Evolutionary conservation across 2,888 invertebrate genomes (phyloP).

Genomic region (Serrognathus titanus): DNA sequence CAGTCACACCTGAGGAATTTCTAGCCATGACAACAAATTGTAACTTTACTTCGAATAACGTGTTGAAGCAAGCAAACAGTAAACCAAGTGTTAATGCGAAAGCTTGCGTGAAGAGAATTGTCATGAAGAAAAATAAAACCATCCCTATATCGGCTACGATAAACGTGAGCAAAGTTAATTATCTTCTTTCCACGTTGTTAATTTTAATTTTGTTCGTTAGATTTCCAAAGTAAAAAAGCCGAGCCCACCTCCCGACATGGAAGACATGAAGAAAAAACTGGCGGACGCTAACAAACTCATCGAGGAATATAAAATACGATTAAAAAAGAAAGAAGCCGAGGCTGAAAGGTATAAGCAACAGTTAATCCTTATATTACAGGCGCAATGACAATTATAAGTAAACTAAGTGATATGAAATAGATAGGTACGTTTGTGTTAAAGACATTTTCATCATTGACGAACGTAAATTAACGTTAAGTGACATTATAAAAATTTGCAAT

Average conservation of each 20-base stretch:
- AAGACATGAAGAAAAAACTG: constrained; percentile 39
- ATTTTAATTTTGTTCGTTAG: constrained; percentile 11
- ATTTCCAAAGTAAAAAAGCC: constrained; percentile 17
- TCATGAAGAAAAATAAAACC: constrained; percentile 44
- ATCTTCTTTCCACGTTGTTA: background rate
- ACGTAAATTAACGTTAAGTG: no score
- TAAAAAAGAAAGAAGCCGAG: constrained; percentile 42
- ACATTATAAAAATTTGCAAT: no score
- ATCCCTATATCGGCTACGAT: constrained; percentile 33
- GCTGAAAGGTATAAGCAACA: constrained; percentile 42
- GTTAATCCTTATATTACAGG: constrained; percentile 29
- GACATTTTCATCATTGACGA: no score
- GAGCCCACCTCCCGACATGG: constrained; percentile 30
- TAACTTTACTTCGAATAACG: constrained; percentile 23
- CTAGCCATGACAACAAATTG: constrained; percentile 41
- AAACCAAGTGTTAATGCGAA: constrained; percentile 25
- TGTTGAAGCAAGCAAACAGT: constrained; percentile 33
- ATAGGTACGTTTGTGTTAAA: background rate
- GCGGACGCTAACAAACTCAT: constrained; percentile 41
- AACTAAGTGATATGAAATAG: background rate
- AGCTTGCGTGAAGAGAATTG: constrained; percentile 37
- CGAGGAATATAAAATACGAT: constrained; percentile 43
- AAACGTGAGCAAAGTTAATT: constrained; percentile 21
- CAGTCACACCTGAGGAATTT: constrained; percentile 54
- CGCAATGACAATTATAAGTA: background rate